Percentiles rank a stretch among this genome's conserved stretches.
Conservation (phyloP, 2,113 vertebrate species). For the Panurus biarmicus region DNA sequence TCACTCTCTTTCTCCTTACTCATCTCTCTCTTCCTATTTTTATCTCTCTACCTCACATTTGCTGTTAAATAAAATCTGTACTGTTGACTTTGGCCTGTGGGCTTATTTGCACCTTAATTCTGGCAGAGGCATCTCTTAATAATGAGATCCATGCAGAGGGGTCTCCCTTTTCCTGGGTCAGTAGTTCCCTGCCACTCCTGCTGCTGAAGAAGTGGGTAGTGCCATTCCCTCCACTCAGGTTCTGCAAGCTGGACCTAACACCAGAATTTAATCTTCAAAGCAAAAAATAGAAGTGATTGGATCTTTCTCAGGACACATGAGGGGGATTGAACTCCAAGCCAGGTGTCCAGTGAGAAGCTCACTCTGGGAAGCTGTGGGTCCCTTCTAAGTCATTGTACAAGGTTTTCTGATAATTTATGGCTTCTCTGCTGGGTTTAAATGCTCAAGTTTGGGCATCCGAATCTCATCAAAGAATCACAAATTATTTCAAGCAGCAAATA, state of each 20-base stretch:
- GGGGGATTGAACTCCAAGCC: neutral
- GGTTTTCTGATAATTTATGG: neutral
- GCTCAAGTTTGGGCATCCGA: neutral
- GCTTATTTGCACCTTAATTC: neutral
- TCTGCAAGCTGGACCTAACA: neutral
- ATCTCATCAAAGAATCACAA: neutral
- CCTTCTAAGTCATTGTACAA: neutral
- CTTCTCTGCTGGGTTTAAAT: neutral
- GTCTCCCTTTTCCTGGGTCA: neutral
- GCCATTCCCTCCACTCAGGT: neutral
- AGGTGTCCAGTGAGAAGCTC: neutral
- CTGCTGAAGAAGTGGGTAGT: neutral
- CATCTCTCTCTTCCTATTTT: neutral
- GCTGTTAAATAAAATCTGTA: neutral
- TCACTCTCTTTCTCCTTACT: neutral
- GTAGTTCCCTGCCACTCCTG: neutral
- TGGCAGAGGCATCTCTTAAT: neutral
- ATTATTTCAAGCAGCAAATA: neutral
- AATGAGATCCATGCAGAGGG: neutral
- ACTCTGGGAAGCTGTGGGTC: neutral
- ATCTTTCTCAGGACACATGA: neutral
- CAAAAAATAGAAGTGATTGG: fast-evolving
- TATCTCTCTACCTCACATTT: neutral
- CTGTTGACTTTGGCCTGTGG: neutral
- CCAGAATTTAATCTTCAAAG: neutral